These are phyloP conservation scores for Eupithecia insigniata DNA, from an alignment of 2,888 invertebrate genomes.

Conservation along the genomic window DNA sequence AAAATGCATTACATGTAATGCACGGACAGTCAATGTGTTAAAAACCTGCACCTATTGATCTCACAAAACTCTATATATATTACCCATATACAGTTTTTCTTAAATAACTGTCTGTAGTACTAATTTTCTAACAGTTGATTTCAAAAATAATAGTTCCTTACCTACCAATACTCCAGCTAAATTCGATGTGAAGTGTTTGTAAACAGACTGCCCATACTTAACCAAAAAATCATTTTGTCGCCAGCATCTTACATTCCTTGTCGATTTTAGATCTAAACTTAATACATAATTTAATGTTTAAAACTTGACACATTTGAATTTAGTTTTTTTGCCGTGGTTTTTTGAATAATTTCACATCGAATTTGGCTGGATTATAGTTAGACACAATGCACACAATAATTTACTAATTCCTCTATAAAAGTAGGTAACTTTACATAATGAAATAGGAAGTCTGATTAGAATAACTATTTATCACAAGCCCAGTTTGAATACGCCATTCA, in stretches of 20 bases:
- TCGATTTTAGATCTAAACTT: not conserved
- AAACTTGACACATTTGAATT: not conserved
- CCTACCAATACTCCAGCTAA: not conserved
- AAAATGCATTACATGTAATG: no score
- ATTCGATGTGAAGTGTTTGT: not conserved
- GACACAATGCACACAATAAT: slow-evolving; percentile 1
- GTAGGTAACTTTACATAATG: not conserved
- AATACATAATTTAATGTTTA: no score
- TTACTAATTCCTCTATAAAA: not conserved
- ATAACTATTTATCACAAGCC: slow-evolving; percentile 4
- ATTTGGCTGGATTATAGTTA: not conserved
- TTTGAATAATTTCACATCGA: not conserved
- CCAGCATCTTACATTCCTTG: not conserved
- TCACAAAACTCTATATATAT: no score
- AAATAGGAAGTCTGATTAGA: slow-evolving; percentile 9
- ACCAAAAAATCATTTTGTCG: not conserved
- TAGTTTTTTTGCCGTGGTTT: not conserved
- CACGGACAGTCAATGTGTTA: no score
- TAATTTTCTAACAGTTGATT: not conserved
- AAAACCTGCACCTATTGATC: no score
- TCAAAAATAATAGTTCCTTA: not conserved
- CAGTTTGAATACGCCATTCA: not conserved
- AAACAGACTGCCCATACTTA: not conserved
- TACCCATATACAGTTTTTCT: not conserved
- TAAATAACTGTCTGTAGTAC: not conserved